Percentiles rank a stretch among this genome's conserved stretches.
phyloP scores from a whole-genome alignment of 2,888 invertebrate genomes.

The Nysson spinosus region DNA sequence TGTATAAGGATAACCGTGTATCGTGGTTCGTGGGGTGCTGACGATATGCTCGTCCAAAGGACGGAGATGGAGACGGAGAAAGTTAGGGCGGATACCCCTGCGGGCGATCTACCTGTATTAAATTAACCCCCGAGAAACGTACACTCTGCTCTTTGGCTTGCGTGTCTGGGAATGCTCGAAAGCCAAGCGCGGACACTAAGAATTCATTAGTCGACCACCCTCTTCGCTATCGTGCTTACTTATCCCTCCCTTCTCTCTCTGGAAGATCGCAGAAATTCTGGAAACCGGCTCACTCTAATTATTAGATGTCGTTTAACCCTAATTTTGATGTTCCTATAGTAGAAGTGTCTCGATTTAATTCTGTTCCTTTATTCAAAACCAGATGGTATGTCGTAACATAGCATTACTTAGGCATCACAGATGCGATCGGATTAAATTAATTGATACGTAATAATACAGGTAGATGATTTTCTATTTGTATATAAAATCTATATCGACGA shows the following conservation, averaged over 20 bases:
- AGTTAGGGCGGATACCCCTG: slow-evolving; percentile 65
- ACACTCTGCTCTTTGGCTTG: slow-evolving; percentile 51
- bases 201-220: slow-evolving; percentile 61
- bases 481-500: too few relatives aligned
- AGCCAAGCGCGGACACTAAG: slow-evolving; percentile 59
- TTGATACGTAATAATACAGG: too few relatives aligned
- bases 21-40: slow-evolving; percentile 30
- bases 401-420: too few relatives aligned
- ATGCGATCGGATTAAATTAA: too few relatives aligned
- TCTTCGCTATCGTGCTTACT: slow-evolving; percentile 27
- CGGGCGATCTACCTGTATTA: slow-evolving; percentile 70
- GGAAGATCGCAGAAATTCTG: too few relatives aligned
- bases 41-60: slow-evolving; percentile 38
- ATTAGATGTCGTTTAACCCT: too few relatives aligned
- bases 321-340: too few relatives aligned
- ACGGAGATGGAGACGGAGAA: slow-evolving; percentile 41
- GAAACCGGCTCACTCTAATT: too few relatives aligned
- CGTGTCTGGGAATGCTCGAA: slow-evolving; percentile 64
- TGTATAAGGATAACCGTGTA: slow-evolving; percentile 42
- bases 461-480: too few relatives aligned
- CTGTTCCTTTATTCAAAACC: too few relatives aligned
- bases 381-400: too few relatives aligned
- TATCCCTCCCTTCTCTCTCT: background rate
- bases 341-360: too few relatives aligned
- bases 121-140: slow-evolving; percentile 66